These are phyloP conservation scores for Poecilia picta DNA, from an alignment of 2,797 vertebrate species.

Conservation along the genomic window DNA sequence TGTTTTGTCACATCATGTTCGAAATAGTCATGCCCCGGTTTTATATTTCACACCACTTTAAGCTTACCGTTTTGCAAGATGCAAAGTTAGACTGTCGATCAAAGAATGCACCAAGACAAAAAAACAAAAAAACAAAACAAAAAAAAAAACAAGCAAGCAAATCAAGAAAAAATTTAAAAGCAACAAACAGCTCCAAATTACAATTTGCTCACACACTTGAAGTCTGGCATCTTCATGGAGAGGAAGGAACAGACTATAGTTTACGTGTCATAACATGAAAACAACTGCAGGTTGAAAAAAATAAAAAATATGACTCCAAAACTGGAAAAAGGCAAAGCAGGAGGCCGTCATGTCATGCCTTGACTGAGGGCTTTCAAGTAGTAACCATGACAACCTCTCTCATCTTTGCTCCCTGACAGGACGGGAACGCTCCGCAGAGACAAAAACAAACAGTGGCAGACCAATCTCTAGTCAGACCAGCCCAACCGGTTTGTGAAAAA, in stretches of 20 bases:
- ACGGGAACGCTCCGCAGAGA: not conserved
- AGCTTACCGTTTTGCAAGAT: not conserved
- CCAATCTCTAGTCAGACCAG: conserved; percentile 33
- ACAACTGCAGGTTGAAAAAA: not conserved
- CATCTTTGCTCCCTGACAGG: conserved; percentile 25
- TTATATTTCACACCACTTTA: not conserved
- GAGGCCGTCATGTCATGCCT: conserved; percentile 20
- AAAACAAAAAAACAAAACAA: too few species aligned
- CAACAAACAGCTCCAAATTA: not conserved
- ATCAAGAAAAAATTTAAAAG: not conserved
- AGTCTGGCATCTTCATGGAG: not conserved
- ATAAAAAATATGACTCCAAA: not conserved
- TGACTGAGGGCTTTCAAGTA: conserved; percentile 40
- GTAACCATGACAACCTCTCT: conserved; percentile 51
- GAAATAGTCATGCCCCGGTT: not conserved
- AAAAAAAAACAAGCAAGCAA: not conserved
- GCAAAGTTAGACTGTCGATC: not conserved
- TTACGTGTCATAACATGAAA: not conserved
- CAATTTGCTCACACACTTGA: not conserved
- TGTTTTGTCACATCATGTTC: not conserved
- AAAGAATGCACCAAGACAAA: not conserved
- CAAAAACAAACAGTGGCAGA: conserved; percentile 32
- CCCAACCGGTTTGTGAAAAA: conserved; percentile 32
- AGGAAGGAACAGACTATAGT: not conserved
- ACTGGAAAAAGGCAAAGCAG: conserved; percentile 7